Base-by-base conservation (phyloP, 1,140 invertebrate genomes). In the Sesamia nonagrioides region DNA sequence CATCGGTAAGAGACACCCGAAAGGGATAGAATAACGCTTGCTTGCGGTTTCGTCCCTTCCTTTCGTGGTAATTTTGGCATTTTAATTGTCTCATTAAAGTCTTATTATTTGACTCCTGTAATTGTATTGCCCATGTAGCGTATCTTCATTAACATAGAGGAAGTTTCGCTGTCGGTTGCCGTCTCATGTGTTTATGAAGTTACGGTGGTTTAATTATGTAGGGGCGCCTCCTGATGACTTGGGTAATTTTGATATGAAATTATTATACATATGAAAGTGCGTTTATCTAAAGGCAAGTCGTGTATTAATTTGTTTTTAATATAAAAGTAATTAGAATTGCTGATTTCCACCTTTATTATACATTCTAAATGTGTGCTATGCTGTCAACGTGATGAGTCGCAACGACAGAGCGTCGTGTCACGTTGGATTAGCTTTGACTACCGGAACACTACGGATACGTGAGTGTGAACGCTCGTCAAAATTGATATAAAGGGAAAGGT, bases 11-110 rank as follows among this genome's bases (percentile, higher is more conserved):
- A 75, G 37, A 54, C 54, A 58, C 35, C 77, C 54, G 48, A 81
- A 83, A 56, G 80, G 84, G 84, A 80, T 82, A 77, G 27, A 85
- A 88, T 86, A 81, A 80, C 66, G 82, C 80, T 80, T 40, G 73
- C 33, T 75, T 82, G 81, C 82, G 83, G 88, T 86, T 82, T 74
- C 27, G 81, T 74, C 79, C 82, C 79, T 84, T 73, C 76, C 42
- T 63, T 54, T 54, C 71, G 50, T 35, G 17, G 69, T 56, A 84
- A 84, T 82, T 85, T 81, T 48, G 78, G 76, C 80, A 84, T 86
- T 86, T 83, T 84, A 89, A 87, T 82, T 86, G 84, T 86, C 81
- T 83, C 77, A 85, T 88, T 88, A 85, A 82, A 85, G 78, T 83
- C 75, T 78, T 84, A 84, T 88, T 88, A 83, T 87, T 81, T 84